phyloP scores from a whole-genome alignment of 2,113 vertebrate species.

The Ceratotherium simum region DNA sequence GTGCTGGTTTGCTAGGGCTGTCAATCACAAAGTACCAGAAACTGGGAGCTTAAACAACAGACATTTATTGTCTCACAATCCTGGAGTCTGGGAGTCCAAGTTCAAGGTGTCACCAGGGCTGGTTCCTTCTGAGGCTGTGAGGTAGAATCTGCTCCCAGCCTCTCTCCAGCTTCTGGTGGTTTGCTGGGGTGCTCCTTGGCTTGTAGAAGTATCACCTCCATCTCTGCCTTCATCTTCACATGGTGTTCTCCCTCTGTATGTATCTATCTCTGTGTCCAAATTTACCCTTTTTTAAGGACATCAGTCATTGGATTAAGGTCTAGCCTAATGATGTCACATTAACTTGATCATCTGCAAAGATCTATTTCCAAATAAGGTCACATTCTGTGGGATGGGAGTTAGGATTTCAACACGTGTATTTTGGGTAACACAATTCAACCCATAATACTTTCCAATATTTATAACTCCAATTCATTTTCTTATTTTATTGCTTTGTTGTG shows the following conservation, averaged over 20 bases:
- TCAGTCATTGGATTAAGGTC: neutral
- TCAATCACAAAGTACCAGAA: neutral
- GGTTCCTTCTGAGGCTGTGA: fast-evolving
- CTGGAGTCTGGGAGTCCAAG: neutral
- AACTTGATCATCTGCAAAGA: neutral
- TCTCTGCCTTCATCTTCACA: fast-evolving
- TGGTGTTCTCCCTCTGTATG: no score
- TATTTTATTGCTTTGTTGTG: neutral
- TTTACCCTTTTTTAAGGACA: neutral
- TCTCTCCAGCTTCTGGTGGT: fast-evolving
- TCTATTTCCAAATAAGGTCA: neutral
- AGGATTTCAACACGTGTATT: neutral
- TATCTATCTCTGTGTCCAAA: neutral
- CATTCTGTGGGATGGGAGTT: neutral
- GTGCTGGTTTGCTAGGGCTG: neutral
- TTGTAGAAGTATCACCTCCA: fast-evolving
- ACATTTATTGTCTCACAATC: neutral
- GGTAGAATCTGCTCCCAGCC: fast-evolving
- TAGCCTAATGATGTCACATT: neutral
- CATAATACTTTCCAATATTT: neutral
- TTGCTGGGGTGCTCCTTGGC: neutral
- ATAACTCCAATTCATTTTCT: neutral
- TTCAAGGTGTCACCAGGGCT: fast-evolving
- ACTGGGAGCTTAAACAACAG: neutral
- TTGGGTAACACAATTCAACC: neutral